Evolutionary conservation across 2,113 vertebrate genomes (phyloP).

Genomic region (Maccullochella peelii): DNA sequence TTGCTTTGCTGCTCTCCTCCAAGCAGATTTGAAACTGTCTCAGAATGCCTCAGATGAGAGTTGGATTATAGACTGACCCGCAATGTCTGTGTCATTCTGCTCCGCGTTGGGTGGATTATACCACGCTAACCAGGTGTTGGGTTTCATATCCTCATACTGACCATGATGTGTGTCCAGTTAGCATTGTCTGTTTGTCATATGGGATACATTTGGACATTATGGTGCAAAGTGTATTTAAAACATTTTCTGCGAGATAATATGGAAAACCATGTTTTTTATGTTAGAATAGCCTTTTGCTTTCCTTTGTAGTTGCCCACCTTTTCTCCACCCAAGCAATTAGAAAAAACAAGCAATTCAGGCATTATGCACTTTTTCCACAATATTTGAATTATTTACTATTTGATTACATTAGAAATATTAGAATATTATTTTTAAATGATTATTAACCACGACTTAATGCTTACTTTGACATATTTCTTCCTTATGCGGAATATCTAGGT

Average conservation of each 20-base stretch:
- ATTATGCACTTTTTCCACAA: background rate
- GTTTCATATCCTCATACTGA: slow-evolving; percentile 90
- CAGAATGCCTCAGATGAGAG: slow-evolving; percentile 99
- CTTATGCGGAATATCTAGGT: slow-evolving; percentile 85
- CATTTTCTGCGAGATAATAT: background rate
- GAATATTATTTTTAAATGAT: slow-evolving; percentile 23
- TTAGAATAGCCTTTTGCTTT: background rate
- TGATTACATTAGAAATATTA: background rate
- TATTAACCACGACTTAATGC: slow-evolving; percentile 24
- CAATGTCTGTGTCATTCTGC: slow-evolving; percentile 99
- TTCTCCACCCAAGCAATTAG: background rate
- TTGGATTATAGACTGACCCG: slow-evolving; percentile 99
- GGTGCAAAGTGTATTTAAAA: background rate
- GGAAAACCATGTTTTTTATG: background rate
- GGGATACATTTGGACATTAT: slow-evolving; percentile 70
- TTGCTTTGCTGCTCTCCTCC: slow-evolving; percentile 99
- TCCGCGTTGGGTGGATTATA: slow-evolving; percentile 96
- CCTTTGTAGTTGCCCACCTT: background rate
- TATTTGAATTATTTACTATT: slow-evolving; percentile 14
- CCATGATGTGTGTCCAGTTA: slow-evolving; percentile 89
- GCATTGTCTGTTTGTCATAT: slow-evolving; percentile 85
- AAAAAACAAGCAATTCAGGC: background rate
- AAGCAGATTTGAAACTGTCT: slow-evolving; percentile 99
- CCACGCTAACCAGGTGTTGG: slow-evolving; percentile 96
- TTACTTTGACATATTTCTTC: slow-evolving; percentile 66